Evolutionary conservation across 2,888 invertebrate species (phyloP).

Genomic region (Cephus nigrinus): DNA sequence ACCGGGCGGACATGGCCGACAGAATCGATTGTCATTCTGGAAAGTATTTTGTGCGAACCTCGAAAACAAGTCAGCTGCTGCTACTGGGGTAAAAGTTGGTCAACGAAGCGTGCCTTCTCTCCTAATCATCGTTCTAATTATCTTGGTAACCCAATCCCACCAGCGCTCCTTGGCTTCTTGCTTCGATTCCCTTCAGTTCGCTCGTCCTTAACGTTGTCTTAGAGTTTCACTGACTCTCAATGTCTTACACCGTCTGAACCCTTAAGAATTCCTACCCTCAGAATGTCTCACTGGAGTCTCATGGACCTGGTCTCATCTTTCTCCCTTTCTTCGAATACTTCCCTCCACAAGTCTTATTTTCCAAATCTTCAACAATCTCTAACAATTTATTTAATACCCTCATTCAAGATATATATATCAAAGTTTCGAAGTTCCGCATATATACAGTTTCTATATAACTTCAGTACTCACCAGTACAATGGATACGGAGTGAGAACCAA

Average conservation of each 20-base stretch:
- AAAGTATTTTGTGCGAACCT: not conserved
- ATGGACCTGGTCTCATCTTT: constrained; percentile 10
- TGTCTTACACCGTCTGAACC: not conserved
- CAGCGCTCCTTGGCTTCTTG: constrained; percentile 45
- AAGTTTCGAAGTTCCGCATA: not conserved
- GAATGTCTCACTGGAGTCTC: constrained; percentile 18
- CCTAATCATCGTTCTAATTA: constrained; percentile 63
- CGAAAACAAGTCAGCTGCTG: not conserved
- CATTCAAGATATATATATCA: not conserved
- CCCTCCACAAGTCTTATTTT: not conserved
- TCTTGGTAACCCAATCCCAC: constrained; percentile 58
- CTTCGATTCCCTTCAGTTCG: constrained; percentile 28
- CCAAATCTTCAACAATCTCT: not conserved
- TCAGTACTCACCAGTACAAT: not conserved
- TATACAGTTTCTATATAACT: not conserved
- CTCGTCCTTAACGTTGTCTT: not conserved
- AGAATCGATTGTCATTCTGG: not conserved
- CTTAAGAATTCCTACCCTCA: constrained; percentile 7
- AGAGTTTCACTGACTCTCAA: not conserved
- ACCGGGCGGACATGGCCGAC: not conserved
- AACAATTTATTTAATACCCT: not conserved
- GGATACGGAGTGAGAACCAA: constrained; percentile 26
- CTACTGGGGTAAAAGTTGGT: constrained; percentile 44
- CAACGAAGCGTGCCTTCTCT: constrained; percentile 54
- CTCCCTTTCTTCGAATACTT: constrained; percentile 3